Base-by-base conservation (phyloP, 2,888 invertebrate species). In the Himalopsyche tibetana region DNA sequence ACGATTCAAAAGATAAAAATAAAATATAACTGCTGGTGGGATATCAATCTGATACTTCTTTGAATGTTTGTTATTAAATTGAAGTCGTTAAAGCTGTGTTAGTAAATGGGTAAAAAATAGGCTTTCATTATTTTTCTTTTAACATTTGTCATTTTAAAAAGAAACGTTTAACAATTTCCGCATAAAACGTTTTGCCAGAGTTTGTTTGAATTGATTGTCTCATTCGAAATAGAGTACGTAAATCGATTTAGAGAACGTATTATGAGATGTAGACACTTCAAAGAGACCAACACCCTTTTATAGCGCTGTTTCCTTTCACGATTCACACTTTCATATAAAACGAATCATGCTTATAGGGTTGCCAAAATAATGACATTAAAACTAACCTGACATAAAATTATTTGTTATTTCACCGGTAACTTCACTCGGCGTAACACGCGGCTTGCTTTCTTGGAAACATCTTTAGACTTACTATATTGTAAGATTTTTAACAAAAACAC, bases 161-260 rank as follows among this genome's bases (percentile, higher is more conserved):
- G 9, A 19, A 36, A 0, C 19, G 51, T 74, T 38, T 74, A 74
- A 3, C 28, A 74, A 74, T 28, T 74, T 74, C 5, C 15, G 11
- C 5, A 74, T 36, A 74, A 74, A 36, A 36, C 36, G 36, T 38
- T 74, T 15, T 74, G 12, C 74, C 74, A 74, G n/a, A 74, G 38
- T 12, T 36, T 74, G 19, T 74, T 74, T 36, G 36, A 28, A 74
- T 74, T 74, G 74, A 74, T 74, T 74, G 74, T 74, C 12, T 74
- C 28, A 74, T 74, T 74, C 36, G 74, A 74, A 36, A 74, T 38
- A 74, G 74, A 36, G 74, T 74, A 74, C 74, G 74, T 74, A 74
- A 74, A 74, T 74, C 74, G 74, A 74, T 74, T 74, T 74, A 74
- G 28, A 38, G 74, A 74, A 74, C 74, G 28, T 74, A 74, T 74